Evolutionary conservation across 2,888 invertebrate species (phyloP).

Genomic region (Drosophila mulleri): DNA sequence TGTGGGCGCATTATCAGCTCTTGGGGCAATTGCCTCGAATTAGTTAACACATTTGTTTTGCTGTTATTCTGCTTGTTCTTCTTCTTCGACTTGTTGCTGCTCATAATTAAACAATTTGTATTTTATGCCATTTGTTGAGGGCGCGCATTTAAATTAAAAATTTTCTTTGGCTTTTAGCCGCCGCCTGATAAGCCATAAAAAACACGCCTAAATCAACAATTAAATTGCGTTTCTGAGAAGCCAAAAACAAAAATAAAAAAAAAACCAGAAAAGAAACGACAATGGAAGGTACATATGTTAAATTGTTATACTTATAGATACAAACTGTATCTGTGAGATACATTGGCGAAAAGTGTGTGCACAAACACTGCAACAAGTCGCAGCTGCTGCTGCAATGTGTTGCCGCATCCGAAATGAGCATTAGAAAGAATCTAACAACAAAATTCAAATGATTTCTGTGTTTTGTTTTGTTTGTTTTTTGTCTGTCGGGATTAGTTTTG

Average conservation of each 20-base stretch:
- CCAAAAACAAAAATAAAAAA: not conserved
- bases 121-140: slow-evolving; percentile 59
- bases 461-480: too few relatives aligned
- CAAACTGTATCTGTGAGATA: slow-evolving; percentile 23
- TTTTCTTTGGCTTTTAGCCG: slow-evolving; percentile 65
- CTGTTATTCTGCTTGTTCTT: slow-evolving; percentile 5
- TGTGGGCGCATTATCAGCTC: slow-evolving; percentile 57
- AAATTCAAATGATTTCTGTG: slow-evolving; percentile 10
- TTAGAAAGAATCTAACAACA: slow-evolving; percentile 31
- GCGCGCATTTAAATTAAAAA: slow-evolving; percentile 72
- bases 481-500: slow-evolving; percentile 31
- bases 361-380: slow-evolving; percentile 31
- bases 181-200: slow-evolving; percentile 62
- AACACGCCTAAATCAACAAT: slow-evolving; percentile 81
- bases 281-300: slow-evolving; percentile 21
- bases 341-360: slow-evolving; percentile 15
- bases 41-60: slow-evolving; percentile 71
- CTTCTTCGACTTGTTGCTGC: slow-evolving; percentile 28
- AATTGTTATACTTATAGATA: slow-evolving; percentile 13
- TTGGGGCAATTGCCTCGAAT: slow-evolving; percentile 69
- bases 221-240: slow-evolving; percentile 74
- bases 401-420: slow-evolving; percentile 41
- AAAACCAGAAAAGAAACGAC: not conserved
- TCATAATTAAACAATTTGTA: slow-evolving; percentile 79
- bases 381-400: slow-evolving; percentile 39